Base-by-base conservation (phyloP, 2,888 invertebrate genomes). In the Phlogophora meticulosa region DNA sequence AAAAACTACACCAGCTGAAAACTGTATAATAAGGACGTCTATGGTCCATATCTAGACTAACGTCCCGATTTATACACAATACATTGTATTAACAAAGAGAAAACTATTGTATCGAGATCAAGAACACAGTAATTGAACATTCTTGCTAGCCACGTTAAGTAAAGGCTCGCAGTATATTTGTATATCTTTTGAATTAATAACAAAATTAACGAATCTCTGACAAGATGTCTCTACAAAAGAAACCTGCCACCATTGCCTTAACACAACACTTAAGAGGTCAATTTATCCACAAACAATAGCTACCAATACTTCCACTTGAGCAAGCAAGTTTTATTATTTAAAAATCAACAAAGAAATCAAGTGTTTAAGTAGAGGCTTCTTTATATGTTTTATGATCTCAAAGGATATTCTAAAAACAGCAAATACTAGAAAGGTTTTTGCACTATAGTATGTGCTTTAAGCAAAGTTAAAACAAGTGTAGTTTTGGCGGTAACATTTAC, bases 111-210 rank as follows among this genome's bases (percentile, higher is more conserved):
- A 36, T 46, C 7, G 1, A 42, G 13, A 63, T 36, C 17, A 53
- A 42, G 28, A 72, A 22, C 38, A 13, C n/a, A 62, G n/a, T 51
- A 48, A 73, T 42, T 65, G 22, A 48, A 34, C 15, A 13, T 38
- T 22, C 7, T 10, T 52, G 32, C 22, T 51, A 40, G 10, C 13
- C 17, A 28, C 10, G 11, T 22, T 36, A 28, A 17, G 42, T 13
- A 43, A 28, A 34, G 17, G 34, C 40, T 48, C n/a, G n/a, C 17
- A 34, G 34, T 48, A 40, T 49, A 71, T 63, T 43, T 61, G 53
- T 61, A 75, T 75, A 61, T 79, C 53, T 68, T 62, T 79, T 51
- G 43, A 58, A 68, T 75, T 42, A 66, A 74, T 66, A 48, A 58
- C 13, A 36, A 48, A 45, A 52, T 42, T 46, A 58, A 46, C 15